Evolutionary conservation across 2,888 invertebrate genomes (phyloP).

Genomic region (Cataglyphis cursor): DNA sequence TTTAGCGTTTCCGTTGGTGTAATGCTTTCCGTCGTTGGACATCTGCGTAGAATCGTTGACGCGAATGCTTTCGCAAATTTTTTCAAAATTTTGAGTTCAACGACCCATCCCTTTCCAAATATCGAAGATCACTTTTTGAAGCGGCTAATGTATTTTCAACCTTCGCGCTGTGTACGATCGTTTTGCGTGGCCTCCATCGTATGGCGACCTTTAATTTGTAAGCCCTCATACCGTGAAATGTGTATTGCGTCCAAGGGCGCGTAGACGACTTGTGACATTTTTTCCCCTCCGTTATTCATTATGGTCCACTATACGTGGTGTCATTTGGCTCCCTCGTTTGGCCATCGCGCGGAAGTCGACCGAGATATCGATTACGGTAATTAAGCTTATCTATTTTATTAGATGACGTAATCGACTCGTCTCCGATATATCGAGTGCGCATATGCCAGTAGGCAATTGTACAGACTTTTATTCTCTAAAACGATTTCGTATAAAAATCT

Average conservation of each 20-base stretch:
- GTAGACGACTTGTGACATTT: slow-evolving; percentile 55
- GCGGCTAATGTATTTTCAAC: background rate
- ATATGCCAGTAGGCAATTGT: slow-evolving; percentile 10
- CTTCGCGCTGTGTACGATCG: background rate
- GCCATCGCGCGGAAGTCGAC: slow-evolving; percentile 51
- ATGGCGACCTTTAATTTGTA: slow-evolving; percentile 51
- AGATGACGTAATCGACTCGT: slow-evolving; percentile 52
- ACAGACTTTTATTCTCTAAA: background rate
- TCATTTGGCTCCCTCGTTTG: slow-evolving; percentile 63
- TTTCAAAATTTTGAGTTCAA: slow-evolving; percentile 6
- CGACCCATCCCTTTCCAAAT: background rate
- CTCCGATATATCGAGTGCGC: slow-evolving; percentile 36
- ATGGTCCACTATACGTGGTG: slow-evolving; percentile 61
- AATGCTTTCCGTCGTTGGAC: slow-evolving; percentile 60
- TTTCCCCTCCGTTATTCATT: slow-evolving; percentile 54
- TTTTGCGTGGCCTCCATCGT: background rate
- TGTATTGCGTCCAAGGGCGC: slow-evolving; percentile 36
- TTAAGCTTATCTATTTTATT: slow-evolving; percentile 75
- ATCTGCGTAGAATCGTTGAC: slow-evolving; percentile 41
- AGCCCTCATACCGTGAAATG: slow-evolving; percentile 7
- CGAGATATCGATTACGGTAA: slow-evolving; percentile 72
- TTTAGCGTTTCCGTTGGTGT: slow-evolving; percentile 45
- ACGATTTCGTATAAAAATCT: background rate
- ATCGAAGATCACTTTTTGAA: background rate
- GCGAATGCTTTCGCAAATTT: slow-evolving; percentile 11